A percentile compares a stretch with the other conserved stretches of the same genome.
Conservation (phyloP, 2,797 vertebrate species). For the Chanos chanos region DNA sequence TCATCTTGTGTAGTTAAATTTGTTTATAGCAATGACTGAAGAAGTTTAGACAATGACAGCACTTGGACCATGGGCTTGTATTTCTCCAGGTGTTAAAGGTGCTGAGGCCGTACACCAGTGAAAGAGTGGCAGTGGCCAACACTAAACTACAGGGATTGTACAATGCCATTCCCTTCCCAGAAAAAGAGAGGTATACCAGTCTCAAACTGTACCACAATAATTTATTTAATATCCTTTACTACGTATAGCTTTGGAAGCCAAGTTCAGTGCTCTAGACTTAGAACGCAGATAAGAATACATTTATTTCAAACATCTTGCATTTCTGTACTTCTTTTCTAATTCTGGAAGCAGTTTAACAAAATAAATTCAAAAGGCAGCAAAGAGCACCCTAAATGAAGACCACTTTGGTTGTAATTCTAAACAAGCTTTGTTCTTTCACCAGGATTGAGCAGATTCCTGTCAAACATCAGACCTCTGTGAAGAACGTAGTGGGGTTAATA, state of each 20-base stretch:
- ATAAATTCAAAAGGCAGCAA: too few species aligned
- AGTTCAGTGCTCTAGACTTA: neutral
- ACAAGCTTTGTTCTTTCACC: conserved; percentile 2
- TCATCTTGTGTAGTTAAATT: too few species aligned
- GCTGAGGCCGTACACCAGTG: conserved; percentile 51
- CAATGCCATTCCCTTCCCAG: conserved; percentile 62
- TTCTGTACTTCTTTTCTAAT: too few species aligned
- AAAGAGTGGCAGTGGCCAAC: conserved; percentile 26
- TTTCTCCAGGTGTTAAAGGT: conserved; percentile 47
- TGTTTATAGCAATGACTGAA: too few species aligned
- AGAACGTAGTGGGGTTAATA: conserved; percentile 53
- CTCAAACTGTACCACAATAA: too few species aligned
- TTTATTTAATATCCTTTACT: too few species aligned
- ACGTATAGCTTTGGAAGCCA: too few species aligned
- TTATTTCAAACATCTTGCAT: too few species aligned
- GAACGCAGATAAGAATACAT: too few species aligned
- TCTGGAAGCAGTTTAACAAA: too few species aligned
- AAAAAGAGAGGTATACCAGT: conserved; percentile 65
- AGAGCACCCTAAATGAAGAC: neutral
- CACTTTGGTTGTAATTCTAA: neutral
- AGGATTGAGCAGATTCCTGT: conserved; percentile 55
- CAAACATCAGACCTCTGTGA: conserved; percentile 45
- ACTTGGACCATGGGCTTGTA: neutral
- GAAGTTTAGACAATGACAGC: too few species aligned
- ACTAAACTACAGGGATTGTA: conserved; percentile 55